Conservation (phyloP, 2,113 vertebrate species). For the Odocoileus hemionus region DNA sequence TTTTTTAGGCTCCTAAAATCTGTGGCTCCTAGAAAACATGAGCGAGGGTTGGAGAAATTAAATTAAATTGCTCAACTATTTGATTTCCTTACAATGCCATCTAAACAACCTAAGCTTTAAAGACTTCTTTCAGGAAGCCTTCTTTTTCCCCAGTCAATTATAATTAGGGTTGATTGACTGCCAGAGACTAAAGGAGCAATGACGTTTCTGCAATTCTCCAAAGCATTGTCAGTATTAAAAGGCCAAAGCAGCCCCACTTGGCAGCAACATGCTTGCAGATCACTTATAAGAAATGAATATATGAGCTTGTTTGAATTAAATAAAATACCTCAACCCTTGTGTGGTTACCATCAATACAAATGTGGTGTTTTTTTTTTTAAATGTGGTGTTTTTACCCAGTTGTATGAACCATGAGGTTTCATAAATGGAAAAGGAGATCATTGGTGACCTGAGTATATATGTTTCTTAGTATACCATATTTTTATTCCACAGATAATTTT, state of each 20-base stretch:
- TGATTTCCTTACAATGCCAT: slow-evolving; percentile 64
- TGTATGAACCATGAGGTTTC: neutral
- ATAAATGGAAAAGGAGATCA: neutral
- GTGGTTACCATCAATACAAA: neutral
- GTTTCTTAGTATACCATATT: neutral
- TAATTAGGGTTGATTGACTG: slow-evolving; percentile 71
- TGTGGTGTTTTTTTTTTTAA: neutral
- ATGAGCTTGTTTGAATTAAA: neutral
- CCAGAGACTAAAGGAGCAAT: slow-evolving; percentile 35
- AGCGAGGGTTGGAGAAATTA: slow-evolving; percentile 64
- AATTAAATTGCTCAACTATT: slow-evolving; percentile 72
- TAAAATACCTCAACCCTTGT: neutral
- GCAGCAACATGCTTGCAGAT: neutral
- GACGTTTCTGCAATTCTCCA: slow-evolving; percentile 30
- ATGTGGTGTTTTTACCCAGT: neutral
- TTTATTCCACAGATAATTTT: neutral
- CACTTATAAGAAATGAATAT: neutral
- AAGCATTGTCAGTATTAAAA: neutral
- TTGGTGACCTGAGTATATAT: neutral
- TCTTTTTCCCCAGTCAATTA: slow-evolving; percentile 32
- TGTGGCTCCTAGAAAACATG: slow-evolving; percentile 63
- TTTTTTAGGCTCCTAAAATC: slow-evolving; percentile 43
- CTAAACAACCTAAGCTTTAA: slow-evolving; percentile 63
- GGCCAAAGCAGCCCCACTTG: neutral
- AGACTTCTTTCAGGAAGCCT: slow-evolving; percentile 33